These are phyloP conservation scores for Liolophura sinensis DNA, from an alignment of 1,140 invertebrate species.

Conservation along the genomic window DNA sequence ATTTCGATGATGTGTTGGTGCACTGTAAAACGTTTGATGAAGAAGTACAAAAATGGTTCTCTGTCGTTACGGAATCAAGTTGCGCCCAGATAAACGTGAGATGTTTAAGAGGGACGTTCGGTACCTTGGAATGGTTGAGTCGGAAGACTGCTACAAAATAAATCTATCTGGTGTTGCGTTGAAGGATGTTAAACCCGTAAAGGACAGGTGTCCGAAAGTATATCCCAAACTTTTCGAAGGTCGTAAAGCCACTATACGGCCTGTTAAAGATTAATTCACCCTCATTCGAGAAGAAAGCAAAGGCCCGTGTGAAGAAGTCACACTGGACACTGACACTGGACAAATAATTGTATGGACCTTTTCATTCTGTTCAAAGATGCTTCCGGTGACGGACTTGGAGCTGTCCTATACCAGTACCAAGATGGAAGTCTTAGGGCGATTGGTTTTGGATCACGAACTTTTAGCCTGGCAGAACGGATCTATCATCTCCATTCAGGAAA, in stretches of 20 bases:
- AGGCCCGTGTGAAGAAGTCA: slow-evolving; percentile 4
- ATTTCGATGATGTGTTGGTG: slow-evolving; percentile 25
- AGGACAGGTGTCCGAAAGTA: slow-evolving; percentile 49
- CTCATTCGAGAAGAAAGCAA: slow-evolving; percentile 22
- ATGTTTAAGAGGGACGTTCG: slow-evolving; percentile 1
- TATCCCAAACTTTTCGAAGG: slow-evolving; percentile 48
- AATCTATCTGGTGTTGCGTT: slow-evolving; percentile 49
- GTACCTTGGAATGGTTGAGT: slow-evolving; percentile 18
- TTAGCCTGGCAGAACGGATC: slow-evolving; percentile 2
- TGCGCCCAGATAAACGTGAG: slow-evolving; percentile 5
- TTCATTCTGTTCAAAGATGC: too few species aligned
- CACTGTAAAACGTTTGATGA: slow-evolving; percentile 15
- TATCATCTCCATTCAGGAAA: slow-evolving; percentile 1
- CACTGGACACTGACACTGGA: slow-evolving; percentile 12
- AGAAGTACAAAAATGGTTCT: slow-evolving; percentile 32
- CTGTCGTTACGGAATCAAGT: slow-evolving; percentile 38
- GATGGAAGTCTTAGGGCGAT: slow-evolving; percentile 2
- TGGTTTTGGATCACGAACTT: slow-evolving; percentile 3
- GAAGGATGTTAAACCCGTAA: slow-evolving; percentile 28
- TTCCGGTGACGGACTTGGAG: too few species aligned
- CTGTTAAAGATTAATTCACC: slow-evolving; percentile 17
- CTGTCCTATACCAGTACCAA: slow-evolving; percentile 7
- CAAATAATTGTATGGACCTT: slow-evolving; percentile 16
- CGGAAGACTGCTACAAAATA: slow-evolving; percentile 30
- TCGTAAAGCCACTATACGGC: slow-evolving; percentile 9